Conservation (phyloP, 2,888 invertebrate species). For the Diaperis boleti region DNA sequence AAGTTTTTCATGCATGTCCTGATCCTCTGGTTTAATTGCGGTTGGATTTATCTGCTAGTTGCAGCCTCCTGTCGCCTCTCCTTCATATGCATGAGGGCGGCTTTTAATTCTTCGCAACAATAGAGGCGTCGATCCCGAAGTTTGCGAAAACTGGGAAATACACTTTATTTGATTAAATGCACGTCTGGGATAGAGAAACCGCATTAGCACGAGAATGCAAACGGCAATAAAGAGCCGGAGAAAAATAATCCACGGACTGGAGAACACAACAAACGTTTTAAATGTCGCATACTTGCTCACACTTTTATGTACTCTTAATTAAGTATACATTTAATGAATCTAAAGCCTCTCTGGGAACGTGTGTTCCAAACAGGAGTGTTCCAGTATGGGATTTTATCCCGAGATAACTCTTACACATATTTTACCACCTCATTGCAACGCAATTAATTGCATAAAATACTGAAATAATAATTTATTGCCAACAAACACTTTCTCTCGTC, state of each 20-base stretch:
- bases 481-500: slow-evolving; percentile 25
- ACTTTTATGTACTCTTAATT: slow-evolving; percentile 48
- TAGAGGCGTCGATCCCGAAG: slow-evolving; percentile 38
- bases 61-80: slow-evolving; percentile 31
- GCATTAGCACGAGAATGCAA: slow-evolving; percentile 47
- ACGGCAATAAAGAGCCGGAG: slow-evolving; percentile 46
- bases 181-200: slow-evolving; percentile 45
- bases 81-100: slow-evolving; percentile 34
- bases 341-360: slow-evolving; percentile 11
- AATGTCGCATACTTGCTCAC: slow-evolving; percentile 47
- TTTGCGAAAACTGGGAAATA: slow-evolving; percentile 53
- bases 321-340: slow-evolving; percentile 43
- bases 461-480: slow-evolving; percentile 14
- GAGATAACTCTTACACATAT: slow-evolving; percentile 26
- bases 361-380: background rate
- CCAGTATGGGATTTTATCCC: slow-evolving; percentile 8
- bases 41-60: slow-evolving; percentile 34
- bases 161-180: slow-evolving; percentile 57
- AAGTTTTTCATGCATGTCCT: slow-evolving; percentile 34
- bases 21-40: slow-evolving; percentile 39
- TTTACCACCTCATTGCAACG: slow-evolving; percentile 26
- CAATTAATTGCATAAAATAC: slow-evolving; percentile 35
- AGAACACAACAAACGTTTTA: slow-evolving; percentile 58
- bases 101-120: slow-evolving; percentile 38
- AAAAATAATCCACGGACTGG: slow-evolving; percentile 51